Percentiles rank a stretch among this genome's conserved stretches.
Evolutionary conservation across 2,888 invertebrate genomes (phyloP).

Genomic region (Polietes domitor): DNA sequence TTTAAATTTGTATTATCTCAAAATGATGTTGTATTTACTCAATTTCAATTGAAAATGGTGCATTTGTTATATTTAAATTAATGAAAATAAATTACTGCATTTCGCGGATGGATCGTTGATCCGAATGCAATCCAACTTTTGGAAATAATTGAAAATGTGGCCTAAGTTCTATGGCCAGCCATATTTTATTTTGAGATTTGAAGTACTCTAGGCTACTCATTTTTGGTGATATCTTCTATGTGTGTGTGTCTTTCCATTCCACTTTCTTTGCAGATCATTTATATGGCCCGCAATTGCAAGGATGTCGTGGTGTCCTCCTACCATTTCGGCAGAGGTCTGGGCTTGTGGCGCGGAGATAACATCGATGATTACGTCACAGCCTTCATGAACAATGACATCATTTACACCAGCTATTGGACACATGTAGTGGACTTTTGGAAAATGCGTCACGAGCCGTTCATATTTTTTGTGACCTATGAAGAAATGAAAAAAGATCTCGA

Average conservation of each 20-base stretch:
- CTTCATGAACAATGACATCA: slow-evolving; percentile 61
- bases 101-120: too few species aligned
- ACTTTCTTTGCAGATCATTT: slow-evolving; percentile 83
- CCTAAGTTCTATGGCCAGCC: too few species aligned
- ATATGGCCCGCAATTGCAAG: slow-evolving; percentile 90
- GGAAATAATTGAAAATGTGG: too few species aligned
- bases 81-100: too few species aligned
- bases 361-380: slow-evolving; percentile 81
- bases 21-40: too few species aligned
- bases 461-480: slow-evolving; percentile 70
- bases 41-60: too few species aligned
- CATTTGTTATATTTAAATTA: too few species aligned
- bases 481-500: slow-evolving; percentile 68
- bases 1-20: too few species aligned
- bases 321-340: slow-evolving; percentile 84
- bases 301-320: slow-evolving; percentile 91
- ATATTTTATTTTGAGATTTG: too few species aligned
- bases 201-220: too few species aligned
- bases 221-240: too few species aligned
- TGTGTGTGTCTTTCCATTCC: not conserved
- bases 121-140: too few species aligned
- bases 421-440: slow-evolving; percentile 70
- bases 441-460: slow-evolving; percentile 64
- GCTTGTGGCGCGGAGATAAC: slow-evolving; percentile 82
- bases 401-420: slow-evolving; percentile 66